Evolutionary conservation across 2,888 invertebrate genomes (phyloP).

Genomic region (Chaetogeoica ovagalla): DNA sequence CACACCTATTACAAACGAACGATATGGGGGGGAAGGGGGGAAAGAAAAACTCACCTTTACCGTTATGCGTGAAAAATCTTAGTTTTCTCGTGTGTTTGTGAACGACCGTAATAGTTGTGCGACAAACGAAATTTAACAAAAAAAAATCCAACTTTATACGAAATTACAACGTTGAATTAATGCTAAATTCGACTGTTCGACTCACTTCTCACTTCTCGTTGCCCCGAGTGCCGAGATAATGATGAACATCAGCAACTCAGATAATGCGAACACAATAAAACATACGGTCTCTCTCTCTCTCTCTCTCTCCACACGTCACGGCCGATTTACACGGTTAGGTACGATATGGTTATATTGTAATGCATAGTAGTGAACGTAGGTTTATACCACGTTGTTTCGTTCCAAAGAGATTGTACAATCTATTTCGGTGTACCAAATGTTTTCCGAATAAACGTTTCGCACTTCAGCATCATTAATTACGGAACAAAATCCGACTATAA

Average conservation of each 20-base stretch:
- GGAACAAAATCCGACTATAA: too few species aligned
- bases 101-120: not conserved
- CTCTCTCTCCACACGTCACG: not conserved
- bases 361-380: not conserved
- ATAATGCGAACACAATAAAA: conserved; percentile 47
- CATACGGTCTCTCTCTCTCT: conserved; percentile 21
- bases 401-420: conserved; percentile 36
- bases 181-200: conserved; percentile 39
- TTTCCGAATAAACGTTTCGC: not conserved
- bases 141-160: not conserved
- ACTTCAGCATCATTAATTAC: not conserved
- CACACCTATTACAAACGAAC: not conserved
- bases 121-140: conserved; percentile 26
- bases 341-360: not conserved
- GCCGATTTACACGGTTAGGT: not conserved
- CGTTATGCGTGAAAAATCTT: not conserved
- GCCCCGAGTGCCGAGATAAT: conserved; percentile 44
- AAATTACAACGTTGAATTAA: conserved; percentile 15
- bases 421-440: not conserved
- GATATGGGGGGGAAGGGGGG: not conserved
- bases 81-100: too few species aligned
- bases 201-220: conserved; percentile 9
- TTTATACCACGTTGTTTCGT: conserved; percentile 21
- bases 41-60: conserved; percentile 21
- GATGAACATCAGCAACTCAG: conserved; percentile 18